These are phyloP conservation scores for Leucoraja erinaceus DNA, from an alignment of 2,113 vertebrate species.

Conservation along the genomic window DNA sequence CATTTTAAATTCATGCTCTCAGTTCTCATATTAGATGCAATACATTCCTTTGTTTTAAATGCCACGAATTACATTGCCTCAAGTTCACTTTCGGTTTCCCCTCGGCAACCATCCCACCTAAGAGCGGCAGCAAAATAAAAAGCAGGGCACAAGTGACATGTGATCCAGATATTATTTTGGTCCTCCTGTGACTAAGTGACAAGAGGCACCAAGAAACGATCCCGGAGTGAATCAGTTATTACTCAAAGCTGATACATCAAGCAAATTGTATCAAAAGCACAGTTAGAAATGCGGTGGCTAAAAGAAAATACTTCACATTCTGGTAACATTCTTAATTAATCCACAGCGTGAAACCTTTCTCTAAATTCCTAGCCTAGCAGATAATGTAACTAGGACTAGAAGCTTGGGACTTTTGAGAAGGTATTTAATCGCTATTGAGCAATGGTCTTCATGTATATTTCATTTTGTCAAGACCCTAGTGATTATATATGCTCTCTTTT, in stretches of 20 bases:
- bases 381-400: neutral
- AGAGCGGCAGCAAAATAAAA: neutral
- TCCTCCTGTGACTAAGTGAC: neutral
- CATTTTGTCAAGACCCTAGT: neutral
- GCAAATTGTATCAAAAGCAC: neutral
- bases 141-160: neutral
- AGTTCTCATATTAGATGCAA: slow-evolving; percentile 25
- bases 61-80: slow-evolving; percentile 25
- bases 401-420: neutral
- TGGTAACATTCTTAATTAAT: slow-evolving; percentile 31
- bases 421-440: neutral
- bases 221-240: neutral
- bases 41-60: neutral
- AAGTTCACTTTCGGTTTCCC: slow-evolving; percentile 7
- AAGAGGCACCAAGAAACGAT: slow-evolving; percentile 10
- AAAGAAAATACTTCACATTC: slow-evolving; percentile 20
- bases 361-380: slow-evolving; percentile 1
- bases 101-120: neutral
- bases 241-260: neutral
- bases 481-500: neutral
- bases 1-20: slow-evolving; percentile 14
- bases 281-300: too few relatives aligned
- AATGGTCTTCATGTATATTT: neutral
- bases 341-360: slow-evolving; percentile 16
- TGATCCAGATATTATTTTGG: slow-evolving; percentile 23